Base-by-base conservation (phyloP, 2,113 vertebrate genomes). In the Oncorhynchus masou region DNA sequence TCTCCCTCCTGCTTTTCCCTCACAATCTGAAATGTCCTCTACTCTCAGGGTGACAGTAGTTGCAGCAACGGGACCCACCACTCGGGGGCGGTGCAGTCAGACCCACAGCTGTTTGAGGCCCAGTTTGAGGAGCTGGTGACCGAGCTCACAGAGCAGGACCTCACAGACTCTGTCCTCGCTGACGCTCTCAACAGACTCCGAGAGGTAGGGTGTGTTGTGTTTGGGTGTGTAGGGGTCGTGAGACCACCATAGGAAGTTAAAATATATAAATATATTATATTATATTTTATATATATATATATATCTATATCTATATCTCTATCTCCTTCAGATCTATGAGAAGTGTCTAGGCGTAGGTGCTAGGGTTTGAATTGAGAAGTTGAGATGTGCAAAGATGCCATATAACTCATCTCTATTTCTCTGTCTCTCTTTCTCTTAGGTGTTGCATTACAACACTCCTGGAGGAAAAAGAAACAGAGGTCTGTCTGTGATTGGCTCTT, bases 401-500 rank as follows among this genome's bases (percentile, higher is more conserved):
- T 45, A 11, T 9, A 45, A 45, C 39, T 45, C 8, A 24, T 25
- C 3, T 25, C 22, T 65, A 45, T 39, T 39, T 7, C 34, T 39
- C 7, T 45, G 8, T 45, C 39, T 45, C 8, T 45, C 39, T 45
- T 2, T 45, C 2, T 4, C 24, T 1, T 77, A 99, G 97, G 91
- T 96, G 29, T 79, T 99, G 81, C 83, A 92, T 54, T 98, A 96
- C 87, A 99, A 97, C 70, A 84, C 69, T 0, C 80, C 93, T 0
- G 97, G 97, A 13, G 97, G 97, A 34, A 99, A 99, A 54, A 94
- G 93, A 80, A 95, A 97, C 78, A 92, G 97, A 0, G 97, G 97
- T 0, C 62, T 98, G 79, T 95, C 96, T 0, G 96, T 99, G 78
- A 81, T 96, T 77, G 89, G 92, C 0, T 94, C 95, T 0, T 89